Conservation (phyloP, 1,140 invertebrate genomes). For the Drosophila oshimai region DNA sequence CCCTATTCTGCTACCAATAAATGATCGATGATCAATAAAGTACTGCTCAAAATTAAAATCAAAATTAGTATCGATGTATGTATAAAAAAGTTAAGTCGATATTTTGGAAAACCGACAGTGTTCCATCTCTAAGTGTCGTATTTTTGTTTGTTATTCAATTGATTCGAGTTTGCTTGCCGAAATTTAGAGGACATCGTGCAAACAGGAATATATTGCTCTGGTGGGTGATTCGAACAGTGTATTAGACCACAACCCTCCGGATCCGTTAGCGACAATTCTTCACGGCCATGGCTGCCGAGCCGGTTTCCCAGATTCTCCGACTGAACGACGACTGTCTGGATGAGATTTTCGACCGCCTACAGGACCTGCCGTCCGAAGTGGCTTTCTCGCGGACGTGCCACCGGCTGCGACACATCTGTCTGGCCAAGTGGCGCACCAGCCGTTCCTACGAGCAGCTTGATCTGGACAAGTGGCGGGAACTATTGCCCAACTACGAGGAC, state of each 20-base stretch:
- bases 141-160: slow-evolving; percentile 45
- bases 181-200: neutral
- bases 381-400: slow-evolving; percentile 51
- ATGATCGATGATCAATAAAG: no score
- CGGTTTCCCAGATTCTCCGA: slow-evolving; percentile 37
- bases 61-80: no score
- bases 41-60: no score
- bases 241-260: no score
- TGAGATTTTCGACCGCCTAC: slow-evolving; percentile 55
- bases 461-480: slow-evolving; percentile 59
- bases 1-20: no score
- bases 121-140: no score
- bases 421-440: slow-evolving; percentile 51
- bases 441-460: slow-evolving; percentile 57
- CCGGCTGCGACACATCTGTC: slow-evolving; percentile 53
- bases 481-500: slow-evolving; percentile 59
- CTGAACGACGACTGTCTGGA: slow-evolving; percentile 70
- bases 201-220: neutral
- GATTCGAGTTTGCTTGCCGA: neutral
- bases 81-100: no score
- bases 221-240: neutral
- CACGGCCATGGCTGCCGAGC: slow-evolving; percentile 15
- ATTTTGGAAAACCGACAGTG: no score
- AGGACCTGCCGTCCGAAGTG: slow-evolving; percentile 57
- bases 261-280: no score